Evolutionary conservation across 1,140 invertebrate species (phyloP).

Genomic region (Dreissena rostriformis): DNA sequence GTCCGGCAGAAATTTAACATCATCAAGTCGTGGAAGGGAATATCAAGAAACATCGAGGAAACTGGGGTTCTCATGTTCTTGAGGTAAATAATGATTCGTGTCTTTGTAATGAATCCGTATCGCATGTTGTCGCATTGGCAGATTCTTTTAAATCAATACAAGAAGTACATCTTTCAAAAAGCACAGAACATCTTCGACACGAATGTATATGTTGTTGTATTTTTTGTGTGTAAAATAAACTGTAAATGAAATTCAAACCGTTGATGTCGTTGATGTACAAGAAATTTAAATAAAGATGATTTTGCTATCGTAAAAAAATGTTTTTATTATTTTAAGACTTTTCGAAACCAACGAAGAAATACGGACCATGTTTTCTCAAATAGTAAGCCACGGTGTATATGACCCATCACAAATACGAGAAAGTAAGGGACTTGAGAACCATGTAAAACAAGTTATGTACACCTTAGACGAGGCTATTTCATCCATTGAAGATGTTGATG

Average conservation of each 20-base stretch:
- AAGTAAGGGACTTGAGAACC: slow-evolving; percentile 90
- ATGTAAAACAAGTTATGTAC: slow-evolving; percentile 94
- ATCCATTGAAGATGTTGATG: slow-evolving; percentile 91
- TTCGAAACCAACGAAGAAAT: slow-evolving; percentile 94
- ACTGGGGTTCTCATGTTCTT: slow-evolving; percentile 60
- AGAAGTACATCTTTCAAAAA: no score
- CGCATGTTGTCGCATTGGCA: no score
- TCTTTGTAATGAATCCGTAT: no score
- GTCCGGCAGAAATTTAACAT: slow-evolving; percentile 52
- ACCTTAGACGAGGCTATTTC: slow-evolving; percentile 91
- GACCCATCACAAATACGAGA: slow-evolving; percentile 91
- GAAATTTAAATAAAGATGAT: background rate
- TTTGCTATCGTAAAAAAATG: no score
- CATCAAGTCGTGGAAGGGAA: slow-evolving; percentile 61
- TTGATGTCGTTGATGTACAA: background rate
- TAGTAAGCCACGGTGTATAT: slow-evolving; percentile 86
- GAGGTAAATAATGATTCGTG: slow-evolving; percentile 20
- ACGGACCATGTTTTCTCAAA: slow-evolving; percentile 90
- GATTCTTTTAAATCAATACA: no score
- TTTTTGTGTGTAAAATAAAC: no score
- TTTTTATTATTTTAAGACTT: slow-evolving; percentile 84
- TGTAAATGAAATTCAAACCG: no score
- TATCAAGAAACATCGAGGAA: slow-evolving; percentile 57
- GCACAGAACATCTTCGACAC: no score
- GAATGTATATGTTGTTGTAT: background rate